Conservation (phyloP, 2,113 vertebrate species). For the Mustela lutreola region DNA sequence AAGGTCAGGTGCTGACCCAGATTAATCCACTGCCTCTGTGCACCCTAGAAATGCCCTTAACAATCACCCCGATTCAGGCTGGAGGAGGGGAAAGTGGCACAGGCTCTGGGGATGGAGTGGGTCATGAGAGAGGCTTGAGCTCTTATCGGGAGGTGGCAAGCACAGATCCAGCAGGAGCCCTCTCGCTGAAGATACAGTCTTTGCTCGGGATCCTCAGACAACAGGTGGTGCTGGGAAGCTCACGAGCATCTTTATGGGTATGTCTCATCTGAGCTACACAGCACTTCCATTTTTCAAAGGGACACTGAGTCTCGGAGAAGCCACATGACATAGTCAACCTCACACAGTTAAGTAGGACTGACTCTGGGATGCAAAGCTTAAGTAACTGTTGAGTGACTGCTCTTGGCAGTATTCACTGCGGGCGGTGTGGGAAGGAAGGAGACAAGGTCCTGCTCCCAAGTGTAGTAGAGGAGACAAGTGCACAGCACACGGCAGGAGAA, state of each 20-base stretch:
- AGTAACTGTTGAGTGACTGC: neutral
- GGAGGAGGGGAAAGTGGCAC: neutral
- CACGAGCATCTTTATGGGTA: neutral
- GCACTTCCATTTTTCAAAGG: neutral
- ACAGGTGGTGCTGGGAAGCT: too few relatives aligned
- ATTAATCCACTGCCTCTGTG: neutral
- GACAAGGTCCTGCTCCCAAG: neutral
- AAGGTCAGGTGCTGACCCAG: neutral
- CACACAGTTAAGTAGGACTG: neutral
- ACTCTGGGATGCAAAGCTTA: neutral
- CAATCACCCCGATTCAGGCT: neutral
- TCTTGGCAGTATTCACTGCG: neutral
- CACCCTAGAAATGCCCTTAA: neutral
- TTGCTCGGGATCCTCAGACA: neutral
- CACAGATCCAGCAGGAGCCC: neutral
- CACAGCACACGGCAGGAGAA: neutral
- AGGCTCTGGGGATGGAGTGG: neutral
- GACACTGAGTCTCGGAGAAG: neutral
- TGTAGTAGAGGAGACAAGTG: neutral
- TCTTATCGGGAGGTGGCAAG: neutral
- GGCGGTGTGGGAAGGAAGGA: neutral
- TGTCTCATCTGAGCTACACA: neutral
- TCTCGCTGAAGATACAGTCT: neutral
- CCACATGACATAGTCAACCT: neutral
- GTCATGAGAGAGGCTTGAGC: neutral